phyloP scores from a whole-genome alignment of 2,888 invertebrate genomes.

The Agrotis puta region DNA sequence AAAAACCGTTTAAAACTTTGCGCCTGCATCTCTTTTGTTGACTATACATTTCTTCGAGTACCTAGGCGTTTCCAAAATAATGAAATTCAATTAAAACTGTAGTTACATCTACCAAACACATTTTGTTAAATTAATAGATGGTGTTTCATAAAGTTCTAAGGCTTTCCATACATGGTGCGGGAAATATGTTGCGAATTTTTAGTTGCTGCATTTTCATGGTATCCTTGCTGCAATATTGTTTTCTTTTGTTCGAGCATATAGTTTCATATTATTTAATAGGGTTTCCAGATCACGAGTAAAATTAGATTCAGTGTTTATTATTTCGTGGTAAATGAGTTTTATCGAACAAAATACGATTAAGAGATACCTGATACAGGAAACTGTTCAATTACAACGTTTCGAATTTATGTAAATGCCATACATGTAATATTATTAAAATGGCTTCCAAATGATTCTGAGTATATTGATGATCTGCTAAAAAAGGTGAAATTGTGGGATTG shows the following conservation, averaged over 20 bases:
- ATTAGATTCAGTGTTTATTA: neutral
- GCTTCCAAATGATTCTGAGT: too few relatives aligned
- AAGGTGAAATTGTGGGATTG: too few relatives aligned
- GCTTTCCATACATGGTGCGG: constrained; percentile 37
- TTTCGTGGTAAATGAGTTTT: neutral
- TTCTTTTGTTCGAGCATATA: neutral
- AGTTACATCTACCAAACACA: neutral
- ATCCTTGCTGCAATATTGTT: constrained; percentile 8
- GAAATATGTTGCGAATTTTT: constrained; percentile 24
- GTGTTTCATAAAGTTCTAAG: constrained; percentile 50
- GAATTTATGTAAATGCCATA: too few relatives aligned
- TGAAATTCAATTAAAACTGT: neutral
- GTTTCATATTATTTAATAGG: neutral
- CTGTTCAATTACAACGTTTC: neutral
- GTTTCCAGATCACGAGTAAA: neutral
- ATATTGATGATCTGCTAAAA: too few relatives aligned
- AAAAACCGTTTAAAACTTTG: too few relatives aligned
- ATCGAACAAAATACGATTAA: neutral
- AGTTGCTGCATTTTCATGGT: constrained; percentile 41
- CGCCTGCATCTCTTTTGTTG: too few relatives aligned
- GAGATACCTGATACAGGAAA: neutral
- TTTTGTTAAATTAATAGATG: constrained; percentile 62
- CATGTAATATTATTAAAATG: too few relatives aligned
- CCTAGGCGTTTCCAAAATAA: neutral
- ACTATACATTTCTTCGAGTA: too few relatives aligned